Evolutionary conservation across 2,797 vertebrate species (phyloP), one percentile per base, ranked within the genome.

Genomic region (Pangasius mekongensis): DNA sequence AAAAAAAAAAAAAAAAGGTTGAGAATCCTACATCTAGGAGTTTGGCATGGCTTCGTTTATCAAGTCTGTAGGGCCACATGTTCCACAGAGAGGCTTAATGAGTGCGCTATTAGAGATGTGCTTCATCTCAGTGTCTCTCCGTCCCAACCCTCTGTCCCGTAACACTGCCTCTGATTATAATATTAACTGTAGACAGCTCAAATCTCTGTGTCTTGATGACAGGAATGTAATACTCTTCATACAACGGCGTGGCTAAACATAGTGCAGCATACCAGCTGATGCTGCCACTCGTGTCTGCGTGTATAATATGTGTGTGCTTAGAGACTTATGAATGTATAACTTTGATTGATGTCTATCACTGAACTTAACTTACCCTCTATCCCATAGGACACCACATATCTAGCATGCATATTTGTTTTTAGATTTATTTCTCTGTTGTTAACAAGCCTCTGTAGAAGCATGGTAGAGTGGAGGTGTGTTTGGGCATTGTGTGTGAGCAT

Each of bases 121-220:
- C 60, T 66, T 39, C 22, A 2, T 22, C 73, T 77, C 87, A 62
- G 2, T 3, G 43, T 90, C 64, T 30, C 78, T 76, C 39, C 84
- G 67, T 84, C 82, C 89, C 77, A 82, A 89, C 91, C 14, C 39
- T 33, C 80, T 64, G 22, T 64, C 80, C 58, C 24, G n/a, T 58
- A 84, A 81, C 80, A 89, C 30, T 67, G 27, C 39, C 64, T 90
- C 90, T 93, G 91, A 94, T 95, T 93, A 93, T 91, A 91, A 93
- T 94, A 94, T 94, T 93, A 89, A 91, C 91, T 91, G 93, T 85
- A 94, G 94, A 94, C 92, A 89, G 92, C 86, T 92, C 85, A 95
- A 94, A 95, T 93, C 93, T 92, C 91, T 52, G 4, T 56, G 91
- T 92, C 92, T 94, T 93, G 91, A 94, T 90, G 73, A 77, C 78